Base-by-base conservation (phyloP, 2,113 vertebrate genomes). In the Reinhardtius hippoglossoides region DNA sequence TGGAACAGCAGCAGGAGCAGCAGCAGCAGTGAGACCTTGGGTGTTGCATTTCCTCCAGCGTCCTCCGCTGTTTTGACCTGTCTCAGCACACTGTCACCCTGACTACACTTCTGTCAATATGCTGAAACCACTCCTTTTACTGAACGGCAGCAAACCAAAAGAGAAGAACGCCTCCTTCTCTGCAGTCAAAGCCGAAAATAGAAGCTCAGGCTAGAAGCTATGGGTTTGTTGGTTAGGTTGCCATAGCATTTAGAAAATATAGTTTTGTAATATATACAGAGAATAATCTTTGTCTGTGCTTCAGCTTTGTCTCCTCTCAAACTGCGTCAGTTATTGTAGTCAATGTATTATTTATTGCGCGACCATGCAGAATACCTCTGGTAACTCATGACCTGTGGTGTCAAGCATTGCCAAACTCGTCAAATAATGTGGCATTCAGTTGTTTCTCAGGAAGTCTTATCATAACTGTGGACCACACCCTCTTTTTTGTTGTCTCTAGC, bases 1-100 rank as follows among this genome's bases (percentile, higher is more conserved):
- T 68, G 74, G 62, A 78, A 85, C 78, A 44, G 73, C 63, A 71
- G 54, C 54, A 55, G 2, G 20, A 54, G 50, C 50, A 81, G 86
- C 66, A 76, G 54, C 54, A 55, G 67, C n/a, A 23, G 59, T 21
- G 65, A 76, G 70, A 67, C 77, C 69, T 50, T 46, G 26, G 85
- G 91, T 91, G 87, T 93, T 87, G 87, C 76, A 24, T 92, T 93
- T 89, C 91, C 76, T 80, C 52, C 60, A 52, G 67, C 46, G 60
- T 78, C 86, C 77, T 90, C 78, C 31, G 71, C 78, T 63, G 27
- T 55, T 76, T 82, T 69, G 85, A 82, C 85, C 88, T 90, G 80
- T 69, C 88, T 91, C 84, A 86, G 89, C 90, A 86, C 68, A 84
- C 78, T 82, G 80, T 90, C 87, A 85, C 86, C 84, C 86, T 87